Base-by-base conservation (phyloP, 2,888 invertebrate genomes). In the Brachycybe producta region DNA sequence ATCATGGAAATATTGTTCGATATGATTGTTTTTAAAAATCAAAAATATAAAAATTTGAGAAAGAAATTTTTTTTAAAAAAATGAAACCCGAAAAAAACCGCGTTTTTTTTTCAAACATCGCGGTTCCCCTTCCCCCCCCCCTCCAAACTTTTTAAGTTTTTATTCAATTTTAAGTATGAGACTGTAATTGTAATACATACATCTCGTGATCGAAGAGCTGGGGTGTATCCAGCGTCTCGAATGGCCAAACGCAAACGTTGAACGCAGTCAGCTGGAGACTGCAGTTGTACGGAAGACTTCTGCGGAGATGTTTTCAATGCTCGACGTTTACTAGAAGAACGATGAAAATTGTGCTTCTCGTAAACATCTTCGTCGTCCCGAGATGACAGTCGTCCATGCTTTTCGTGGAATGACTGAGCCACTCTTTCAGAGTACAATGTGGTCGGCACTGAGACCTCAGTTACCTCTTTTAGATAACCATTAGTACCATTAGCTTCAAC, bases 151-250 rank as follows among this genome's bases (percentile, higher is more conserved):
- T n/a, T n/a, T n/a, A n/a, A n/a, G n/a, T n/a, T n/a, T n/a, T n/a
- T n/a, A n/a, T n/a, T n/a, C n/a, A n/a, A n/a, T n/a, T n/a, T n/a
- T n/a, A n/a, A n/a, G n/a, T n/a, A n/a, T n/a, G n/a, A n/a, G n/a
- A n/a, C n/a, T n/a, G n/a, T n/a, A n/a, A n/a, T n/a, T n/a, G n/a
- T n/a, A n/a, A 36, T 48, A 48, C 48, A 17, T 48, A 48, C 48
- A 40, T 48, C 48, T 48, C 48, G 8, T 5, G 27, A 28, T 27
- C 39, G 38, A 4, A 48, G 39, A 17, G 48, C 26, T 19, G 38
- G 48, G 7, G 48, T 48, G 30, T 48, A n/a, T 39, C 48, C 48
- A 5, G 27, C 39, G 7, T 26, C 23, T 28, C 28, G 35, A 13
- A 40, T 40, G 8, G 36, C 15, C 7, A 36, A 17, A 17, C 15